Evolutionary conservation across 1,140 invertebrate species (phyloP), one percentile per base, ranked within the genome.

Genomic region (Diabrotica virgifera): DNA sequence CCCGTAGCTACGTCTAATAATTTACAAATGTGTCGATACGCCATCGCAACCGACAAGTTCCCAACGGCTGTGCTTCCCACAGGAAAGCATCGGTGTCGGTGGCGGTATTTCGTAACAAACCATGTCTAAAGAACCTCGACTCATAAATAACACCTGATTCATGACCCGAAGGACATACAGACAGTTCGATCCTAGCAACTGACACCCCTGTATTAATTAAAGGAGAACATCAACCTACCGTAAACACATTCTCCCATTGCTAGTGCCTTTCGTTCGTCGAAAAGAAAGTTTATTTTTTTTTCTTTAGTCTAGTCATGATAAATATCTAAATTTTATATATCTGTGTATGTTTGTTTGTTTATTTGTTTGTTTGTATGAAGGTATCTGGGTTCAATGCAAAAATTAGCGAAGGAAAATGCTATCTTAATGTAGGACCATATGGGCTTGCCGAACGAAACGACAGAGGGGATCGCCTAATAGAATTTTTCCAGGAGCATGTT

Each of bases 81-180:
- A 46, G 40, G 40, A 46, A 46, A 46, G n/a, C 40, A n/a, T 46
- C 40, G 40, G 40, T 46, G n/a, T 10, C 40, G 40, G 40, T 46
- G 40, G 8, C 40, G 40, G 46, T 60, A 52, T 60, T 14, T 52
- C 12, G 40, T 51, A 60, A 60, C 59, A 52, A 59, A 59, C 57
- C 36, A 36, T 38, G 55, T 59, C 38, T 36, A 59, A 38, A 38
- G 36, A 36, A 59, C 8, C 55, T n/a, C 24, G 36, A 12, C 14
- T 60, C 59, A 61, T 68, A 68, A 68, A 68, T 68, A 63, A 68
- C 66, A 24, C 13, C 59, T 68, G 66, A 68, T 68, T 68, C 66
- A 68, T 68, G 55, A 59, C 59, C 54, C 12, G 52, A 59, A 62
- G 52, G 59, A 56, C 36, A 62, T 40, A 57, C 64, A 53, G 59